Evolutionary conservation across 1,140 invertebrate genomes (phyloP), one percentile per base, ranked within the genome.

Genomic region (Aleiodes sp.): DNA sequence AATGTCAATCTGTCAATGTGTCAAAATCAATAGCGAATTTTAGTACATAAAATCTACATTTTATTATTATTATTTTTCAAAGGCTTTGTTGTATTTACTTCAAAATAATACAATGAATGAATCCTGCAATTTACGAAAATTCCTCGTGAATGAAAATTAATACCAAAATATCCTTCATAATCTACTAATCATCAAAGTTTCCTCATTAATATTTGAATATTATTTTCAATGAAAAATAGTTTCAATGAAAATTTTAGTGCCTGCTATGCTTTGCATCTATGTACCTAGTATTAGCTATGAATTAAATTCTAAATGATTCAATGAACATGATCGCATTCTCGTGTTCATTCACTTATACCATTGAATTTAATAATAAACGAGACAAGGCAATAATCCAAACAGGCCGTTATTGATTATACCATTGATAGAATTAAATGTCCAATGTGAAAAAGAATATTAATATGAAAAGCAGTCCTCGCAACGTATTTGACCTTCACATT

Each of bases 391-490:
- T n/a, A n/a, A n/a, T n/a, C n/a, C n/a, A n/a, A n/a, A n/a, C n/a
- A n/a, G n/a, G n/a, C n/a, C n/a, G n/a, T n/a, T n/a, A n/a, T n/a
- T n/a, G n/a, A n/a, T n/a, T n/a, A n/a, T n/a, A n/a, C n/a, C n/a
- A 19, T 26, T 12, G n/a, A 28, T 3, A 43, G 28, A 6, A 16
- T 52, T 21, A 16, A 43, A 10, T 24, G 21, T 52, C 8, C 19
- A 10, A 21, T 19, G 60, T 41, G 60, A 63, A 7, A 33, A n/a
- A 37, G 35, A 37, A 39, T 61, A 9, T 9, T 39, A 31, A 64
- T 2, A 64, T 28, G 14, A 43, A 65, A 65, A 65, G 63, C 63
- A 65, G 63, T 65, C 63, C 63, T 65, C 63, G 63, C 29, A 37
- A 33, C 1, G 24, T n/a, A n/a, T 35, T 65, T 19, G 16, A 60